These are phyloP conservation scores for Hemicentrotus pulcherrimus DNA, from an alignment of 35 echinoderm and acorn worm species.

Conservation along the genomic window DNA sequence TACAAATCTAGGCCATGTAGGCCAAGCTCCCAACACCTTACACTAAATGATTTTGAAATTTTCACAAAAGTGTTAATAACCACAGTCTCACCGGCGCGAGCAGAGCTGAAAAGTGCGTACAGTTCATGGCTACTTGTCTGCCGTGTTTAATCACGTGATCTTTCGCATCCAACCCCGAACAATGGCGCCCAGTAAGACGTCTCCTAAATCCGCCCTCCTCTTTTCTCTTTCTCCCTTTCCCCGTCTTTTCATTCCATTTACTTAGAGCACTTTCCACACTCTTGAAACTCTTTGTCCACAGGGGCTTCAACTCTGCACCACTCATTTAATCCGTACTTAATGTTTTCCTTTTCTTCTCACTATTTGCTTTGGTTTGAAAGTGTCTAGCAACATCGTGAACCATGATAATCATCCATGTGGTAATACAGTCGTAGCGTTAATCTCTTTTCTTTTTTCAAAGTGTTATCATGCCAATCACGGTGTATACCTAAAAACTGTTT, in stretches of 20 bases:
- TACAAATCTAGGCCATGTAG: not conserved
- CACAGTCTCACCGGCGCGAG: not conserved
- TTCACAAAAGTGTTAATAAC: not conserved
- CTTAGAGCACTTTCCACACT: not conserved
- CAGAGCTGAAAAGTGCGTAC: not conserved
- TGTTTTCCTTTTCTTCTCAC: not conserved
- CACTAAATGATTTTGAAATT: not conserved
- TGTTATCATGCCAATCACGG: too few relatives aligned
- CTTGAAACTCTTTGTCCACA: not conserved
- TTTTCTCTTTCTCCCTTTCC: not conserved
- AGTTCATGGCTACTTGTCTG: conserved; percentile 2
- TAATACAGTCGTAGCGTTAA: too few relatives aligned
- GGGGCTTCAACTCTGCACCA: not conserved
- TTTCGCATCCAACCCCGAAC: not conserved
- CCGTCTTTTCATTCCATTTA: not conserved
- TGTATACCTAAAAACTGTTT: too few relatives aligned
- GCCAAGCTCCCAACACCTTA: not conserved
- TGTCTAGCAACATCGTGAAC: not conserved
- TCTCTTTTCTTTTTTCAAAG: too few relatives aligned
- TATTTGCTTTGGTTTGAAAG: not conserved
- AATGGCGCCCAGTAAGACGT: not conserved
- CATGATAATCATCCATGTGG: too few relatives aligned
- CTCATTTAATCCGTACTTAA: not conserved
- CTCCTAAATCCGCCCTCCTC: not conserved
- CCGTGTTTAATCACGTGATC: not conserved